Percentiles rank a stretch among this genome's conserved stretches.
Evolutionary conservation across 2,888 invertebrate species (phyloP).

Genomic region (Nephrotoma guestfalica): DNA sequence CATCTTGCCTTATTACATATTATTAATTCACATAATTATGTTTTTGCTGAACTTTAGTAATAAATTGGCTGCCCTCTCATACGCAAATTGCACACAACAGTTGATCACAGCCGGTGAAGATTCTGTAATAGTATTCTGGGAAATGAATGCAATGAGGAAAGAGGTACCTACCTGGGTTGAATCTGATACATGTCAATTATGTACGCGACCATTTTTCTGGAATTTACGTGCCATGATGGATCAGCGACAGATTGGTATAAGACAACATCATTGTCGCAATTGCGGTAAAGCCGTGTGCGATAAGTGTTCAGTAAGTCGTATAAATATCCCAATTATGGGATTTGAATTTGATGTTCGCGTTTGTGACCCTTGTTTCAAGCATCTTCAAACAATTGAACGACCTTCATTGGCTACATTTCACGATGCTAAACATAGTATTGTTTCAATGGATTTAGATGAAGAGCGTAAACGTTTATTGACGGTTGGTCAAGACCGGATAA

Average conservation of each 20-base stretch:
- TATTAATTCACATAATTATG: neutral
- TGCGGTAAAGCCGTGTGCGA: constrained; percentile 96
- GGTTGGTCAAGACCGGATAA: constrained; percentile 87
- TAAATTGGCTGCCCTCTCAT: constrained; percentile 80
- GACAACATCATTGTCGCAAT: constrained; percentile 82
- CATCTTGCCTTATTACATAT: neutral
- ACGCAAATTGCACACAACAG: constrained; percentile 63
- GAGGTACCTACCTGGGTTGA: constrained; percentile 96
- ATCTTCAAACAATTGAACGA: constrained; percentile 69
- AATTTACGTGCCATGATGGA: constrained; percentile 98
- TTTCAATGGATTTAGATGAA: constrained; percentile 80
- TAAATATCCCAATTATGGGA: constrained; percentile 90
- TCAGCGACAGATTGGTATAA: constrained; percentile 68
- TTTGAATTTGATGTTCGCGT: constrained; percentile 96
- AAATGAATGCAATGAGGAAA: constrained; percentile 74
- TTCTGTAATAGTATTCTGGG: constrained; percentile 86
- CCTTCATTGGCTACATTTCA: constrained; percentile 89
- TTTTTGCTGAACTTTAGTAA: constrained; percentile 41
- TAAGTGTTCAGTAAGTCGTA: constrained; percentile 73
- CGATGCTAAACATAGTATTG: constrained; percentile 85
- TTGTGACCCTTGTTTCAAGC: constrained; percentile 80
- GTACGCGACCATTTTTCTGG: constrained; percentile 96
- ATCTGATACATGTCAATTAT: constrained; percentile 86
- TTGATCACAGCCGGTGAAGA: constrained; percentile 85
- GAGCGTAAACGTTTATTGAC: constrained; percentile 76